Percentiles rank a stretch among this genome's conserved stretches.
phyloP scores from a whole-genome alignment of 2,113 vertebrate genomes.

The Cyprinus carpio region DNA sequence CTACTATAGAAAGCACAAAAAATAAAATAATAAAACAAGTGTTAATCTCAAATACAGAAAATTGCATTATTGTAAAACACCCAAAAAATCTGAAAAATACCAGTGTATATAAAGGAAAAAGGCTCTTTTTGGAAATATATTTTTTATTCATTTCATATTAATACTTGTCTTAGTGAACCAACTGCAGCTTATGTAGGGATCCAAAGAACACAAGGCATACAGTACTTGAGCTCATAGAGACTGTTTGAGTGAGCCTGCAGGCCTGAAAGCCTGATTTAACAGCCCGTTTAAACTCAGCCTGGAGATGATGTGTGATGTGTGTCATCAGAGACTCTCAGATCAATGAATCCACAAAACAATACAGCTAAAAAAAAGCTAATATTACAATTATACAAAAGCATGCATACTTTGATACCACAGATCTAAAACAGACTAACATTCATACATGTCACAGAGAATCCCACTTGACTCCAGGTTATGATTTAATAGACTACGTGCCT shows the following conservation, averaged over 20 bases:
- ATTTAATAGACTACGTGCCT: conserved; percentile 1
- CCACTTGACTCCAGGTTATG: not conserved
- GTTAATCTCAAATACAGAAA: not conserved
- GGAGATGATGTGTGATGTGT: conserved; percentile 33
- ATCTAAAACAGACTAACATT: not conserved
- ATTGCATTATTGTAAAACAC: not conserved
- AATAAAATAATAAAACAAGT: not conserved
- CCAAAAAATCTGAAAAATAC: not conserved
- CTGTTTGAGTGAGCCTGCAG: conserved; percentile 20
- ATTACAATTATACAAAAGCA: conserved; percentile 27
- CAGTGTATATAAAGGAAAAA: not conserved
- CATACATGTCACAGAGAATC: not conserved
- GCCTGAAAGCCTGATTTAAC: conserved; percentile 36
- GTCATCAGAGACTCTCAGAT: conserved; percentile 30
- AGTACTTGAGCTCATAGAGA: conserved; percentile 20
- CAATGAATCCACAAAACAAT: conserved; percentile 25
- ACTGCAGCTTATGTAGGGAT: not conserved
- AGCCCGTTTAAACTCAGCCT: conserved; percentile 7
- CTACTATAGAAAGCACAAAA: not conserved
- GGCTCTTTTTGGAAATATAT: not conserved
- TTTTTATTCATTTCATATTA: not conserved
- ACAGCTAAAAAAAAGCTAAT: conserved; percentile 34
- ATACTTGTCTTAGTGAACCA: not conserved
- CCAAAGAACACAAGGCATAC: not conserved
- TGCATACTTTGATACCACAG: conserved; percentile 6